Evolutionary conservation across 2,113 vertebrate genomes (phyloP), one percentile per base, ranked within the genome.

Genomic region (Phalacrocorax pelagicus): DNA sequence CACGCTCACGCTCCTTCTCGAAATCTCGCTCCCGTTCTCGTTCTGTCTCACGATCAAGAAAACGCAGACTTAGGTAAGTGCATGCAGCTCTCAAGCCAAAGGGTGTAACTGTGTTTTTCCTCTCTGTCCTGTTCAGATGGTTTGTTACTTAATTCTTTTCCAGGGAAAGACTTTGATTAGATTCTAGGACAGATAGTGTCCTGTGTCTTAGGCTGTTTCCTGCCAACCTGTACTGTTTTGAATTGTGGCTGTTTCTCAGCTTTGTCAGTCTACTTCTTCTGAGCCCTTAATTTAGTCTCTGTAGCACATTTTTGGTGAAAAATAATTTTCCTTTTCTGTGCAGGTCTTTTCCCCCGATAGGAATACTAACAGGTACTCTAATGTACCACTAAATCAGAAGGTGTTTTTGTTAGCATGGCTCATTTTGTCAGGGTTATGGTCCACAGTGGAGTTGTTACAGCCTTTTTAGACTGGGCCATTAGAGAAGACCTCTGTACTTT

Each of bases 41-140:
- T 23, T 99, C 99, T 5, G 97, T 99, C 29, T 99, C 99, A 18
- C 98, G 99, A 18, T 99, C 99, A 1, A 98, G 99, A 67, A 99
- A 99, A 29, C 99, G 99, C 74, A 98, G 99, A 2, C 99, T 99
- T 91, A 99, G 99, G 99, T 99, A 98, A 98, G 98, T 66, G 13
- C 10, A 5, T 55, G 26, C 75, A 29, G 66, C 32, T 73, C 58
- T 30, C 38, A 15, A 27, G 61, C 63, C 80, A 15, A 2, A 58
- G 79, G 54, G 14, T 80, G 54, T 12, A 20, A 40, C 11, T 5
- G 24, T 11, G 27, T 10, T 44, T 34, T 69, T 89, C 59, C 52
- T 61, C 36, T 59, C 72, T 65, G 22, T 63, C 27, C 30, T 18
- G 27, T 8, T 46, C 87, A 91, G 46, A 5, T 67, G 74, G 55